A percentile compares a stretch with the other conserved stretches of the same genome.
phyloP scores from a whole-genome alignment of 2,888 invertebrate genomes.

The Cistogaster globosa region DNA sequence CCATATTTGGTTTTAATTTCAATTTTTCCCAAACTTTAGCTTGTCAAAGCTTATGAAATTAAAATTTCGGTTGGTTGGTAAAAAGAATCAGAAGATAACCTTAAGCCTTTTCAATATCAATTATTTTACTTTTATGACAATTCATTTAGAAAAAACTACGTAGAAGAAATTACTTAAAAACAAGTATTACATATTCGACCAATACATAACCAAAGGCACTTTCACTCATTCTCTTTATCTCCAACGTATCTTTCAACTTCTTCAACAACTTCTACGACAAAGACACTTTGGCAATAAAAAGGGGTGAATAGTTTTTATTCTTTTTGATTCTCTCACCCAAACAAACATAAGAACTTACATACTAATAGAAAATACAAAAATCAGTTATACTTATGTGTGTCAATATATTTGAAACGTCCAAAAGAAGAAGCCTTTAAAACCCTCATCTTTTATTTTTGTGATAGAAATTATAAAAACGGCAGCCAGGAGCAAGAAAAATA shows the following conservation, averaged over 20 bases:
- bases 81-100: too few species aligned
- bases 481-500: not conserved
- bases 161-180: too few species aligned
- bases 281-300: conserved; percentile 59
- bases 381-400: not conserved
- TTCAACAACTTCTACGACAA: conserved; percentile 26
- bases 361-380: not conserved
- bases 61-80: too few species aligned
- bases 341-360: not conserved
- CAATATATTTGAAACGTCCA: conserved; percentile 28
- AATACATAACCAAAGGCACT: conserved; percentile 12
- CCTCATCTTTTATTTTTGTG: conserved; percentile 31
- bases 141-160: too few species aligned
- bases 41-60: too few species aligned
- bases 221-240: too few species aligned
- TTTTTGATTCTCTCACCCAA: not conserved
- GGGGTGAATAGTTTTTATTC: conserved; percentile 37
- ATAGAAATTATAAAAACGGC: not conserved
- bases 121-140: too few species aligned
- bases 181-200: not conserved
- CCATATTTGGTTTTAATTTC: too few species aligned
- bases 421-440: conserved; percentile 45
- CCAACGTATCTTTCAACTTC: too few species aligned
- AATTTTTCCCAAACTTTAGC: too few species aligned
- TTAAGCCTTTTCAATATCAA: too few species aligned